Percentiles rank a stretch among this genome's conserved stretches.
phyloP scores from a whole-genome alignment of 2,113 vertebrate genomes.

The Sclerurus mexicanus region DNA sequence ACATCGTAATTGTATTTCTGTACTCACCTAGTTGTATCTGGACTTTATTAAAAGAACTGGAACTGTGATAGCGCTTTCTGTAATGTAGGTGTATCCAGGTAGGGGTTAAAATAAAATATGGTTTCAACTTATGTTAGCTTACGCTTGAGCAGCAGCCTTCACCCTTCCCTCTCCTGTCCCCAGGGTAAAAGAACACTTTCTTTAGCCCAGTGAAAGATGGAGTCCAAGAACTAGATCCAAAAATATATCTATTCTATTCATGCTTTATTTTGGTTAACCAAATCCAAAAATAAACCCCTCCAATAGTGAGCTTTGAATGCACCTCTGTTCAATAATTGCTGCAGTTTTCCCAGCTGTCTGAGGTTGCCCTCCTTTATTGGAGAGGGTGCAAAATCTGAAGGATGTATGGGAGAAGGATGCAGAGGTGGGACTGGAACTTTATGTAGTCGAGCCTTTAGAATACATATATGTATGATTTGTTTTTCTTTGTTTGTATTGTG shows the following conservation, averaged over 20 bases:
- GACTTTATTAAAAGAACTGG: not conserved
- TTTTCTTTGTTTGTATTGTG: not conserved
- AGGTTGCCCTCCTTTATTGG: accelerated
- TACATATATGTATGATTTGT: not conserved
- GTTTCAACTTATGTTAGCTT: not conserved
- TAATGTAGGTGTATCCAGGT: not conserved
- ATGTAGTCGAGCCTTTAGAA: not conserved
- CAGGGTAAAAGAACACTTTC: not conserved
- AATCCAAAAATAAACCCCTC: not conserved
- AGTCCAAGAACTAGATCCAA: not conserved
- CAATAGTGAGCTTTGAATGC: not conserved
- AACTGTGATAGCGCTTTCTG: not conserved
- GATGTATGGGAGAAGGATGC: not conserved
- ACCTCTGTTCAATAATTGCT: not conserved
- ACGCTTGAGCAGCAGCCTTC: not conserved
- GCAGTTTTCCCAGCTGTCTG: not conserved
- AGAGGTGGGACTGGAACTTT: not conserved
- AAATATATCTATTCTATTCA: not conserved
- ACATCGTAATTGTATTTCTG: not conserved
- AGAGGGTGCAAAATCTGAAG: not conserved
- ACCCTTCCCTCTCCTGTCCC: not conserved
- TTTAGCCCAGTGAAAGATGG: not conserved
- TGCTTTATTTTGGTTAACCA: not conserved
- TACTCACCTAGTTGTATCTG: not conserved
- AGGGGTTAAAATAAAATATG: not conserved